Percentiles rank a stretch among this genome's conserved stretches.
These are phyloP conservation scores for Therioaphis trifolii DNA, from an alignment of 2,888 invertebrate species.

Conservation along the genomic window DNA sequence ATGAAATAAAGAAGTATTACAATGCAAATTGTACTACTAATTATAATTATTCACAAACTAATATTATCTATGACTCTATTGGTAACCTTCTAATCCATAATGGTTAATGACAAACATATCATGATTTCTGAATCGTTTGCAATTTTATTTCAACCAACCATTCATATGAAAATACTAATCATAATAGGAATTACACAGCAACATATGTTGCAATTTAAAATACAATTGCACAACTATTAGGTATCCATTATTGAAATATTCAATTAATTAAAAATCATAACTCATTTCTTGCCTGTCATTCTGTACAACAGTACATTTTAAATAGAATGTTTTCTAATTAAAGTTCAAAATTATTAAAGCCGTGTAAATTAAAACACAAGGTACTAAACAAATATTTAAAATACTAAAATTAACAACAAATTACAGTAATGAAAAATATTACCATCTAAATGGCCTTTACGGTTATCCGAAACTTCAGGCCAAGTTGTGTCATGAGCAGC, in stretches of 20 bases:
- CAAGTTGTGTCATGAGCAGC: conserved; percentile 79
- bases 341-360: too few relatives aligned
- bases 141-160: background rate
- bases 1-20: too few relatives aligned
- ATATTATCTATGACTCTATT: background rate
- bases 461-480: conserved; percentile 69
- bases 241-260: background rate
- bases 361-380: too few relatives aligned
- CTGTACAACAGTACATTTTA: too few relatives aligned
- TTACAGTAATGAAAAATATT: background rate
- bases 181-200: background rate
- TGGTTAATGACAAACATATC: conserved; percentile 4
- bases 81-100: conserved; percentile 24
- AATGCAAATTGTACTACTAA: background rate
- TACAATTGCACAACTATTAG: background rate
- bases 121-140: background rate
- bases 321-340: too few relatives aligned
- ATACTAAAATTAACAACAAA: background rate
- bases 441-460: conserved; percentile 67
- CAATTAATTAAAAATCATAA: background rate
- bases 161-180: background rate
- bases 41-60: background rate
- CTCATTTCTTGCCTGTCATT: background rate
- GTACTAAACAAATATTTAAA: too few relatives aligned
- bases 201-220: background rate